phyloP scores from a whole-genome alignment of 2,888 invertebrate genomes.

The Leucania comma region DNA sequence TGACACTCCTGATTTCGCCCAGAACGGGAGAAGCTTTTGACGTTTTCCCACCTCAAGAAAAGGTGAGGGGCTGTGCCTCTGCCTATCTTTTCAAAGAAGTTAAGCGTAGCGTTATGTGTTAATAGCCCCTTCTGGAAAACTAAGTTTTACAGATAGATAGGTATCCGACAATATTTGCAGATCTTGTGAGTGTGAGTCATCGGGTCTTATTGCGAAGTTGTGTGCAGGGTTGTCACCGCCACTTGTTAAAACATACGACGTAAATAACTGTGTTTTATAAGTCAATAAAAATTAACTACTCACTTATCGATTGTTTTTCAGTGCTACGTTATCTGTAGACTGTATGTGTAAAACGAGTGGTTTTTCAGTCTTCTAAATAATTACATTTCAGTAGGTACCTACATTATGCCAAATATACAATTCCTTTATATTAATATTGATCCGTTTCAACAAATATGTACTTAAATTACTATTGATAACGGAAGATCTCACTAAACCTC shows the following conservation, averaged over 20 bases:
- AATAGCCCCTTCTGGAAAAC: slow-evolving; percentile 41
- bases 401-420: too few relatives aligned
- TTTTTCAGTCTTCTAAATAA: too few relatives aligned
- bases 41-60: background rate
- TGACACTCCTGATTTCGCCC: too few relatives aligned
- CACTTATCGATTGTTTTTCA: background rate
- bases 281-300: slow-evolving; percentile 23
- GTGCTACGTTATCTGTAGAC: slow-evolving; percentile 3
- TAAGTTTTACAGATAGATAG: slow-evolving; percentile 45
- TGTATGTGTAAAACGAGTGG: background rate
- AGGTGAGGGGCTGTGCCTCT: background rate
- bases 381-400: too few relatives aligned
- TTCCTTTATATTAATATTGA: too few relatives aligned
- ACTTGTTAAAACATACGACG: slow-evolving; percentile 38
- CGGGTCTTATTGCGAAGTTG: slow-evolving; percentile 66
- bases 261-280: background rate
- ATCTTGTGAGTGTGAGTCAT: slow-evolving; percentile 65
- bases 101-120: slow-evolving; percentile 14
- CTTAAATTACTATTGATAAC: too few relatives aligned
- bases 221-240: slow-evolving; percentile 55
- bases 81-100: background rate
- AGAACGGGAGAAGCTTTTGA: too few relatives aligned
- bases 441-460: too few relatives aligned
- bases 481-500: background rate
- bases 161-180: slow-evolving; percentile 68